Conservation (phyloP, 2,888 invertebrate species). For the Cepaea hortensis region DNA sequence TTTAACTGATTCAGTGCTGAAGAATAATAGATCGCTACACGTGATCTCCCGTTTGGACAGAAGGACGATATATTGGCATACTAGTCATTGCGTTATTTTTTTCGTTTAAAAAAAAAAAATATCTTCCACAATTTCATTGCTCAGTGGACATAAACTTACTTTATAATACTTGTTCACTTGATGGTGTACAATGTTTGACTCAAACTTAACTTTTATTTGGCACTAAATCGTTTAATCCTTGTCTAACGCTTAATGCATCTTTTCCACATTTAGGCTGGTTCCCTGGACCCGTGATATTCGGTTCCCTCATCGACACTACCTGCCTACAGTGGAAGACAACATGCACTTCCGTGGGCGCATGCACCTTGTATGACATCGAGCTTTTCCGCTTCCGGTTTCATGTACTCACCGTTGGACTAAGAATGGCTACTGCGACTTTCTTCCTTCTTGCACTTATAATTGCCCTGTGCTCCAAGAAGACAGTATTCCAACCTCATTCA, state of each 20-base stretch:
- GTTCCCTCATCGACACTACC: constrained; percentile 59
- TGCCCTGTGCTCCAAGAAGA: constrained; percentile 16
- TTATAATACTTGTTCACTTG: too few relatives aligned
- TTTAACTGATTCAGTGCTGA: too few relatives aligned
- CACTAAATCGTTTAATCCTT: too few relatives aligned
- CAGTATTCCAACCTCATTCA: constrained; percentile 19
- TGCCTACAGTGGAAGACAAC: constrained; percentile 62
- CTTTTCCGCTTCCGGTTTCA: constrained; percentile 52
- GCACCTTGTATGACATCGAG: constrained; percentile 61
- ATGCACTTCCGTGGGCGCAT: constrained; percentile 58
- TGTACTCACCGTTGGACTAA: neutral
- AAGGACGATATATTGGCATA: too few relatives aligned
- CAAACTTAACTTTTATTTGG: too few relatives aligned
- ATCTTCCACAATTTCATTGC: too few relatives aligned
- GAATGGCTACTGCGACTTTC: neutral
- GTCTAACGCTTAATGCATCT: neutral
- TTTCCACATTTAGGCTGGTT: constrained; percentile 59
- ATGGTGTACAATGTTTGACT: too few relatives aligned
- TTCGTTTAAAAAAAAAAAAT: too few relatives aligned
- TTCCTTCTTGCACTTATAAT: neutral
- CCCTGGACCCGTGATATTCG: constrained; percentile 62
- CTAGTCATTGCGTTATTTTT: too few relatives aligned
- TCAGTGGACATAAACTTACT: too few relatives aligned
- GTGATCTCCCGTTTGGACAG: too few relatives aligned
- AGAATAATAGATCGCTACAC: too few relatives aligned